Conservation (phyloP, 2,113 vertebrate genomes). For the Rhea americana region DNA sequence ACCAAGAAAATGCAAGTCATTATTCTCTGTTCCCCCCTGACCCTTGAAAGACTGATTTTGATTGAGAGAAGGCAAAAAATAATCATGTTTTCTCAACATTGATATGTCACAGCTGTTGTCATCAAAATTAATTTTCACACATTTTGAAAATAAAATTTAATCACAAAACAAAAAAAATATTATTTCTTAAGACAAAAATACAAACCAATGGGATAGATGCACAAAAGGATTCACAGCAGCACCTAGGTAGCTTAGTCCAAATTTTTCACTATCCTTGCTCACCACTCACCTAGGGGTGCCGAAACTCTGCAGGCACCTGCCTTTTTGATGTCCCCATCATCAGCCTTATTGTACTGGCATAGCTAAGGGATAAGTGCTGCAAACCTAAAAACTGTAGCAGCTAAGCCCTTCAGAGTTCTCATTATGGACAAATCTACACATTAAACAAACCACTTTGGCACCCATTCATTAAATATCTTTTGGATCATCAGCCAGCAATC, state of each 20-base stretch:
- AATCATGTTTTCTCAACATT: neutral
- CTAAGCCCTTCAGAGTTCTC: neutral
- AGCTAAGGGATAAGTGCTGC: neutral
- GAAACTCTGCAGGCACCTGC: neutral
- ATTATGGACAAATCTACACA: neutral
- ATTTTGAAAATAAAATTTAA: neutral
- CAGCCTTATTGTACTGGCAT: fast-evolving
- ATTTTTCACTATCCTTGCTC: neutral
- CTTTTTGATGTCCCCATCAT: neutral
- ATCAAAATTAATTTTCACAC: neutral
- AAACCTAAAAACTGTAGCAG: neutral
- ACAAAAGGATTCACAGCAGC: neutral
- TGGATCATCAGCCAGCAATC: neutral
- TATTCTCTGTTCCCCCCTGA: neutral
- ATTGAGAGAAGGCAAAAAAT: neutral
- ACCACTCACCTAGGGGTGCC: neutral
- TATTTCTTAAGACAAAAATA: neutral
- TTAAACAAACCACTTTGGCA: neutral
- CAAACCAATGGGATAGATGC: neutral
- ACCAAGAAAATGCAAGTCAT: neutral
- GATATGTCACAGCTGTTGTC: neutral
- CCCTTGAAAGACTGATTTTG: neutral
- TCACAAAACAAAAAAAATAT: neutral
- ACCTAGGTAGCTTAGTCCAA: neutral
- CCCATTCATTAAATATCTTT: neutral